Evolutionary conservation across 2,113 vertebrate species (phyloP), one percentile per base, ranked within the genome.

Genomic region (Hypomesus transpacificus): DNA sequence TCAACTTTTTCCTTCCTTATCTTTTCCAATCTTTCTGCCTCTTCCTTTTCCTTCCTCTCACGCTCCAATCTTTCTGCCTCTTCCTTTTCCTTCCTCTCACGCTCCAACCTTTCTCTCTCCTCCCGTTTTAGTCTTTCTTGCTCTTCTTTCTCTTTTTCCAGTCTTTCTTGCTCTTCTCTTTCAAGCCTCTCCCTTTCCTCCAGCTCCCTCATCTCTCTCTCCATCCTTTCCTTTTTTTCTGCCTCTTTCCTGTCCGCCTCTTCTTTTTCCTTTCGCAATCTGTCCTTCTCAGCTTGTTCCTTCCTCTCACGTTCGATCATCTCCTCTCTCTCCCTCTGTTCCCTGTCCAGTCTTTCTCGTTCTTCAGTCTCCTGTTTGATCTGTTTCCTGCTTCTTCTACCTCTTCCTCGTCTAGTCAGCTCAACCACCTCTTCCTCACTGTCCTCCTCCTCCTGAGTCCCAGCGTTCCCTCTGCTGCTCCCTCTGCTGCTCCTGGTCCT

Each of bases 401-500:
- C 26, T 68, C 51, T 31, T 13, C 53, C 53, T n/a, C 53, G 14
- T 56, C n/a, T 17, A n/a, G 16, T 3, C 53, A n/a, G 22, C 22
- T 59, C 57, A 4, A 22, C n/a, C 21, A 53, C 0, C 57, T 60
- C 22, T n/a, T 56, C 58, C 58, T 14, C 39, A 46, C 39, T 46
- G 20, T 50, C 76, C 59, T 76, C 5, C 18, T 51, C 5, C 21
- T 51, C 53, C 14, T 62, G 58, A 58, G 39, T 57, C 22, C 31
- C 67, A 7, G 34, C n/a, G 34, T 69, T 76, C 28, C 50, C 52
- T 67, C 69, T 68, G 7, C 58, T 75, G 70, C 67, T 76, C 28
- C 50, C 52, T 67, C 69, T 68, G 7, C 58, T 75, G 70, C 67
- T 16, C 20, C 58, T 62, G 52, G 58, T 72, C 79, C 70, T 82